phyloP scores from a whole-genome alignment of 1,140 invertebrate genomes.

The Steinernema khuongi region DNA sequence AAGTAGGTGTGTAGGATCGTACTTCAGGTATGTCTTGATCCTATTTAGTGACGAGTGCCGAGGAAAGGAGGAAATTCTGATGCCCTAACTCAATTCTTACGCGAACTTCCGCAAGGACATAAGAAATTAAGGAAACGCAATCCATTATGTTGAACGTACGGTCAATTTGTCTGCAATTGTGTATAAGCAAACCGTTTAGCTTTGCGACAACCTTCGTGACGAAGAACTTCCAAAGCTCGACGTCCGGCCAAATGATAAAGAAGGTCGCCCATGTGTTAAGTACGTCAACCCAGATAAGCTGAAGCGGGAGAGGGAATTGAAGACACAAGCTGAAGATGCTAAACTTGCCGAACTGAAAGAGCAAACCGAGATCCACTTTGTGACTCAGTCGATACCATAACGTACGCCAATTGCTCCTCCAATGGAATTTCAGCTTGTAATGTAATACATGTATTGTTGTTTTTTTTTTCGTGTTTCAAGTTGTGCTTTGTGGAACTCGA shows the following conservation, averaged over 20 bases:
- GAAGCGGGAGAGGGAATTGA: slow-evolving; percentile 75
- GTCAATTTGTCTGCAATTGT: not conserved
- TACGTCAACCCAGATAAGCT: slow-evolving; percentile 72
- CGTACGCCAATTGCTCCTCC: too few relatives aligned
- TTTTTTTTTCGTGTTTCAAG: too few relatives aligned
- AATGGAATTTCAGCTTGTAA: too few relatives aligned
- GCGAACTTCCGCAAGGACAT: slow-evolving; percentile 75
- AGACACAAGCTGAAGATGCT: slow-evolving; percentile 65
- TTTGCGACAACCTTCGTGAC: slow-evolving; percentile 84
- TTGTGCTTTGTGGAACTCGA: too few relatives aligned
- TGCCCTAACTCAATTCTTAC: slow-evolving; percentile 80
- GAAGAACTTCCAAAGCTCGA: slow-evolving; percentile 80
- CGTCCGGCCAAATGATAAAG: slow-evolving; percentile 82
- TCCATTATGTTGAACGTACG: slow-evolving; percentile 48
- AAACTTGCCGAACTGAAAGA: slow-evolving; percentile 15
- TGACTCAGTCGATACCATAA: too few relatives aligned
- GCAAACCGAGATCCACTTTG: too few relatives aligned
- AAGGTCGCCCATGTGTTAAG: slow-evolving; percentile 63
- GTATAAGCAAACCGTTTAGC: slow-evolving; percentile 63
- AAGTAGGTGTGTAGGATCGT: too few relatives aligned
- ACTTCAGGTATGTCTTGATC: too few relatives aligned
- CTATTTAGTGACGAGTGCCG: too few relatives aligned
- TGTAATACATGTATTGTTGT: too few relatives aligned
- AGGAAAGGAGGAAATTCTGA: slow-evolving; percentile 75
- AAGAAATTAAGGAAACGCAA: too few relatives aligned